Conservation (phyloP, 2,797 vertebrate species). For the Lithobates sylvaticus region DNA sequence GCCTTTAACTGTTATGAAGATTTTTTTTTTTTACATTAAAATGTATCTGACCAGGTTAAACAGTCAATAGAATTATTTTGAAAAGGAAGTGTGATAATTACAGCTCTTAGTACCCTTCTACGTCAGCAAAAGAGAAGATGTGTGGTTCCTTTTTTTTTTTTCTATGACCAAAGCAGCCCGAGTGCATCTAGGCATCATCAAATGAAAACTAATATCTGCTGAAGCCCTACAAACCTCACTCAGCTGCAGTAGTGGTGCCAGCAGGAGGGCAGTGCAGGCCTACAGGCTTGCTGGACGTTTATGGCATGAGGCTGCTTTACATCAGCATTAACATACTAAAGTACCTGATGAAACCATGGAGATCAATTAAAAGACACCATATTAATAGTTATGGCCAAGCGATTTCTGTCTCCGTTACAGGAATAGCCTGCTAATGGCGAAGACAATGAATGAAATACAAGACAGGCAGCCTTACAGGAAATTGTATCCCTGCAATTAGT, state of each 20-base stretch:
- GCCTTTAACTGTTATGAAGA: not conserved
- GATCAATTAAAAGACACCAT: slow-evolving; percentile 62
- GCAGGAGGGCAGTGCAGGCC: slow-evolving; percentile 63
- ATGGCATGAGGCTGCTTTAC: slow-evolving; percentile 68
- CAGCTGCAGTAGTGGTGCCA: slow-evolving; percentile 44
- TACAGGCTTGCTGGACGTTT: slow-evolving; percentile 66
- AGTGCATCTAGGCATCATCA: too few species aligned
- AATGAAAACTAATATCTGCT: slow-evolving; percentile 8
- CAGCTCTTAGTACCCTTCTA: too few species aligned
- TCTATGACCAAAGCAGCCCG: too few species aligned
- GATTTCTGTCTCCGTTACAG: slow-evolving; percentile 9
- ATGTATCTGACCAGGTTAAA: too few species aligned
- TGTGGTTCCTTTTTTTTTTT: too few species aligned
- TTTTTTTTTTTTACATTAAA: not conserved
- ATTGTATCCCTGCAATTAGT: slow-evolving; percentile 18
- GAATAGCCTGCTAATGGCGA: not conserved
- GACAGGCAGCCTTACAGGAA: slow-evolving; percentile 2
- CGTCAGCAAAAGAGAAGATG: too few species aligned
- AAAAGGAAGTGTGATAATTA: too few species aligned
- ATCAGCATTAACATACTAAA: slow-evolving; percentile 64
- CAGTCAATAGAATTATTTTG: too few species aligned
- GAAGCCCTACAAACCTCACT: slow-evolving; percentile 52
- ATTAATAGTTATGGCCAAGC: slow-evolving; percentile 17
- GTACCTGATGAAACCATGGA: slow-evolving; percentile 63
- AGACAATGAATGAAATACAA: slow-evolving; percentile 16